These are phyloP conservation scores for Cnemophilus loriae DNA, from an alignment of 2,113 vertebrate genomes.

Conservation along the genomic window DNA sequence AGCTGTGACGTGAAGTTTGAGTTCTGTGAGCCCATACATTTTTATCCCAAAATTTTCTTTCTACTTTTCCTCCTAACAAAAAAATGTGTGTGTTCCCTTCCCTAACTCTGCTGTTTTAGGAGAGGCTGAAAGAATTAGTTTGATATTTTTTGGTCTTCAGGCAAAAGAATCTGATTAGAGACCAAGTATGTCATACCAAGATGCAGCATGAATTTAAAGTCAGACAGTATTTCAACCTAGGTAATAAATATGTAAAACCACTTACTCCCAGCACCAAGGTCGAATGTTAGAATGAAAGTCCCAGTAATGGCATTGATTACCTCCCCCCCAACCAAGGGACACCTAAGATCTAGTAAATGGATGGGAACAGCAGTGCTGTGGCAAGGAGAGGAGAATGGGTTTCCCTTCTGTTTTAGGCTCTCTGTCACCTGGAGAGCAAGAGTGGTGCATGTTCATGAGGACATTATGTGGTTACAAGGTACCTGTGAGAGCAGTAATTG, in stretches of 20 bases:
- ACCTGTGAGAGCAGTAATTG: not conserved
- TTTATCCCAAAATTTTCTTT: not conserved
- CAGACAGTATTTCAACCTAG: not conserved
- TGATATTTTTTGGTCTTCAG: not conserved
- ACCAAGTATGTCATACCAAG: not conserved
- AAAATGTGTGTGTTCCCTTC: not conserved
- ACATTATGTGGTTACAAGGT: fast-evolving
- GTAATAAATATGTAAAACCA: not conserved
- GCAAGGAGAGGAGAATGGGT: not conserved
- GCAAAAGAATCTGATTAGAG: not conserved
- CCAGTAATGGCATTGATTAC: not conserved
- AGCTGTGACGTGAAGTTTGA: not conserved
- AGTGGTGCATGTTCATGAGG: not conserved
- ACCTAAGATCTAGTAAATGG: not conserved
- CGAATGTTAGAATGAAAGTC: not conserved
- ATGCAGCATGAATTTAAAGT: not conserved
- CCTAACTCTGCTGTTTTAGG: not conserved
- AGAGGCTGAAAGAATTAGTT: not conserved
- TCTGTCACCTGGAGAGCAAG: not conserved
- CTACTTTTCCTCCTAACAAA: not conserved
- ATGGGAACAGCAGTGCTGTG: not conserved
- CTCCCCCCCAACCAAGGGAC: not conserved
- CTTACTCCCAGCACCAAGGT: not conserved
- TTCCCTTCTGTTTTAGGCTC: not conserved
- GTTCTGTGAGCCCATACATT: not conserved